Percentiles rank a stretch among this genome's conserved stretches.
Conservation (phyloP, 2,888 invertebrate species). For the Tenthredo distinguenda region DNA sequence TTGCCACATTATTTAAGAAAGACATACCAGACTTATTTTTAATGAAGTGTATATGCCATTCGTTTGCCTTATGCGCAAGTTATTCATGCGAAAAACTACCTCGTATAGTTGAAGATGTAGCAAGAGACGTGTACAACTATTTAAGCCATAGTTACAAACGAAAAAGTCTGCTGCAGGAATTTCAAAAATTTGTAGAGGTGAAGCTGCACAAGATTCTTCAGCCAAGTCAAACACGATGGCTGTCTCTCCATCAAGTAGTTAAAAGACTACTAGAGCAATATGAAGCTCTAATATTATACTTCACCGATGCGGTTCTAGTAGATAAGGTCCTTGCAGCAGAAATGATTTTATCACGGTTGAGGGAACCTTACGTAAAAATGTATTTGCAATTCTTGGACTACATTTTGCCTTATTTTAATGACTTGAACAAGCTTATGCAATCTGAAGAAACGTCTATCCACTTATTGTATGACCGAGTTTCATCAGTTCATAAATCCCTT, state of each 20-base stretch:
- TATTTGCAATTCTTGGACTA: conserved; percentile 59
- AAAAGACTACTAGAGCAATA: conserved; percentile 66
- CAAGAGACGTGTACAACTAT: neutral
- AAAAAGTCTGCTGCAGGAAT: neutral
- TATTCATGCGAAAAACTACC: neutral
- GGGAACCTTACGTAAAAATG: conserved; percentile 59
- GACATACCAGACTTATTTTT: neutral
- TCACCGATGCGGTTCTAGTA: conserved; percentile 48
- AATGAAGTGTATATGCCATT: neutral
- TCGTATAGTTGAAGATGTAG: neutral
- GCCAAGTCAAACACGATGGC: conserved; percentile 67
- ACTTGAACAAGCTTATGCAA: conserved; percentile 56
- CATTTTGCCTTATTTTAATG: conserved; percentile 58
- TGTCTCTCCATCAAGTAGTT: conserved; percentile 64
- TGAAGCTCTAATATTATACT: conserved; percentile 63
- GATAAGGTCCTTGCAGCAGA: neutral
- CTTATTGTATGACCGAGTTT: neutral
- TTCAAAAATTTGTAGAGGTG: neutral
- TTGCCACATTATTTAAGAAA: neutral
- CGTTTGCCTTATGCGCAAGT: neutral
- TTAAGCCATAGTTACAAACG: neutral
- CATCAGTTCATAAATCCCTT: neutral
- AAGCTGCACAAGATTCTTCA: conserved; percentile 61
- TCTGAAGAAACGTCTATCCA: neutral
- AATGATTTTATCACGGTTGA: conserved; percentile 54